phyloP scores from a whole-genome alignment of 1,140 invertebrate genomes.

The Euglossa dilemma region DNA sequence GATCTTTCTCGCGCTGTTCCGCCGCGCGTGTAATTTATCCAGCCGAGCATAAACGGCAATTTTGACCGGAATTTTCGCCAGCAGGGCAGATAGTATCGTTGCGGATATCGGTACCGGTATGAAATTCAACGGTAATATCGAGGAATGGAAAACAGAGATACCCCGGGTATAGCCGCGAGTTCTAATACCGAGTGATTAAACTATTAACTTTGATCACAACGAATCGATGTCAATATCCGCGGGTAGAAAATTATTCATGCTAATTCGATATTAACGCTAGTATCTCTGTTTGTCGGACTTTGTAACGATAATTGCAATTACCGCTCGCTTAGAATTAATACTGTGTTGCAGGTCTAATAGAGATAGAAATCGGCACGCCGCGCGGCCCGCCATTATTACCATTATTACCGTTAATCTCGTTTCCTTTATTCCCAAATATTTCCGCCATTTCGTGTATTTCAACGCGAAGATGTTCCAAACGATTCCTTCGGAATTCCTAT shows the following conservation, averaged over 20 bases:
- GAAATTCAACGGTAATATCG: conserved; percentile 16
- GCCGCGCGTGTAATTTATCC: background rate
- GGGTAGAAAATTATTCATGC: conserved; percentile 14
- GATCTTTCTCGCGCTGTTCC: too few species aligned
- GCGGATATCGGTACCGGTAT: background rate
- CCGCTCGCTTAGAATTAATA: background rate
- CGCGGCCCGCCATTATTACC: too few species aligned
- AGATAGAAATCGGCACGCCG: background rate
- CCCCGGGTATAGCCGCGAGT: background rate
- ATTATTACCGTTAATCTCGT: too few species aligned
- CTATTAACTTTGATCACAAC: conserved; percentile 32
- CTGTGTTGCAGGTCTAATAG: background rate
- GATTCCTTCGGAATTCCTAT: too few species aligned
- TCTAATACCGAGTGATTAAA: conserved; percentile 33
- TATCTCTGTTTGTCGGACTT: background rate
- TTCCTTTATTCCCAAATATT: too few species aligned
- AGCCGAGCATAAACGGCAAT: background rate
- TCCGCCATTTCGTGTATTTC: too few species aligned
- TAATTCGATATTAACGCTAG: background rate
- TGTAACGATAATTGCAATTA: conserved; percentile 18
- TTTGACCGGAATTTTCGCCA: conserved; percentile 11
- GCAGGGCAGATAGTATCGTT: background rate
- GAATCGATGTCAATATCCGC: conserved; percentile 2
- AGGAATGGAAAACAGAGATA: conserved; percentile 29
- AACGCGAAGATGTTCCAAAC: too few species aligned